Evolutionary conservation across 2,888 invertebrate genomes (phyloP), one percentile per base, ranked within the genome.

Genomic region (Trichogramma dendrolimi): DNA sequence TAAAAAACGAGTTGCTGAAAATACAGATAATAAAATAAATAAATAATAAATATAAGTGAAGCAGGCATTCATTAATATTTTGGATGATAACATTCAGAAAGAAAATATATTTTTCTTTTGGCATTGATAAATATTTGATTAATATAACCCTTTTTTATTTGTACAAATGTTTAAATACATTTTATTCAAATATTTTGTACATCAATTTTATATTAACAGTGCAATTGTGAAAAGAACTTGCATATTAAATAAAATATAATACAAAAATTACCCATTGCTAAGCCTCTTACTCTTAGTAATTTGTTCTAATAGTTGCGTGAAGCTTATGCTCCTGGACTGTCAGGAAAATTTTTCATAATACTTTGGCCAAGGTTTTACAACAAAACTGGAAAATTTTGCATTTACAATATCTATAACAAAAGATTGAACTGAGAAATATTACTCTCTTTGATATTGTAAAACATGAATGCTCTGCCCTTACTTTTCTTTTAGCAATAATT

Each of bases 381-480:
- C n/a, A n/a, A 46, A n/a, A n/a, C 7, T 46, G 46, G 7, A n/a
- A n/a, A n/a, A n/a, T n/a, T n/a, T n/a, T n/a, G n/a, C n/a, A n/a
- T n/a, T n/a, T n/a, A n/a, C n/a, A n/a, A n/a, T n/a, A n/a, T n/a
- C n/a, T n/a, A n/a, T n/a, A n/a, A n/a, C n/a, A n/a, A n/a, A n/a
- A n/a, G n/a, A n/a, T n/a, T n/a, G n/a, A n/a, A n/a, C n/a, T n/a
- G n/a, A n/a, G n/a, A n/a, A n/a, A n/a, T n/a, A n/a, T n/a, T n/a
- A n/a, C 7, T 63, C 64, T 69, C 75, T 78, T 40, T 65, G 62
- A 74, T 91, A 88, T 77, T 90, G 90, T 70, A 95, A 81, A 71
- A 97, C 87, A 87, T 73, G 97, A 86, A 79, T 89, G 86, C 83
- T 98, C 97, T 67, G 93, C 91, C 59, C 90, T 88, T 68, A 94